A percentile compares a stretch with the other conserved stretches of the same genome.
phyloP scores from a whole-genome alignment of 2,797 vertebrate species.

The Enteromius mattozi region DNA sequence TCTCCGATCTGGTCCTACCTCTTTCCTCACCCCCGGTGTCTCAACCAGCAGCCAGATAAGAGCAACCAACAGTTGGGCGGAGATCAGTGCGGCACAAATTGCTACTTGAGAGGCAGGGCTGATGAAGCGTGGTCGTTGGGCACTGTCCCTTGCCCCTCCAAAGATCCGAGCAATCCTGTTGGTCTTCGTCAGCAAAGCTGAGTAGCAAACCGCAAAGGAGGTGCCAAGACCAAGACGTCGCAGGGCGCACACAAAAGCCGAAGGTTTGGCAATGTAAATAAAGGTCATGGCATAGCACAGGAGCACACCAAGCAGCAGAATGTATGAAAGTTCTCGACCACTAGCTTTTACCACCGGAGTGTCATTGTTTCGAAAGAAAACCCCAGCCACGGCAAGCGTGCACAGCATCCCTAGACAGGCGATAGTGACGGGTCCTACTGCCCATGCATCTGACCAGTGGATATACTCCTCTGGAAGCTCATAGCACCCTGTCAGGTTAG shows the following conservation, averaged over 20 bases:
- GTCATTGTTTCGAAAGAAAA: conserved; percentile 91
- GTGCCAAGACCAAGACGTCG: conserved; percentile 93
- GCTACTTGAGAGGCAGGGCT: conserved; percentile 95
- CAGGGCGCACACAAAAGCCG: conserved; percentile 87
- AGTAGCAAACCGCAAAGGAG: conserved; percentile 96
- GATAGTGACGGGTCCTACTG: conserved; percentile 92
- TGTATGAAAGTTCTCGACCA: conserved; percentile 96
- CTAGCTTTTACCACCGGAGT: conserved; percentile 97
- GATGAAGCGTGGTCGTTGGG: conserved; percentile 94
- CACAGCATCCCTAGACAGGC: conserved; percentile 92
- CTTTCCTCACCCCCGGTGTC: conserved; percentile 91
- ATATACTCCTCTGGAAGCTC: conserved; percentile 97
- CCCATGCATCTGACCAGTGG: conserved; percentile 95
- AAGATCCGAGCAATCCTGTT: conserved; percentile 98
- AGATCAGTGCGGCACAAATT: conserved; percentile 94
- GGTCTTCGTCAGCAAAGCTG: conserved; percentile 96
- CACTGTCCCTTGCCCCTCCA: conserved; percentile 90
- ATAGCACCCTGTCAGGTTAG: conserved; percentile 91
- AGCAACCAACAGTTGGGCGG: conserved; percentile 93
- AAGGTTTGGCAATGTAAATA: conserved; percentile 95
- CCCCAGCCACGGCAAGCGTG: conserved; percentile 89
- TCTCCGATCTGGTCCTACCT: conserved; percentile 89
- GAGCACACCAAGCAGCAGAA: conserved; percentile 92
- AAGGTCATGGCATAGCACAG: conserved; percentile 99
- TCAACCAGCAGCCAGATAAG: conserved; percentile 93